A percentile compares a stretch with the other conserved stretches of the same genome.
Conservation (phyloP, 2,888 invertebrate genomes). For the Drosophila robusta region DNA sequence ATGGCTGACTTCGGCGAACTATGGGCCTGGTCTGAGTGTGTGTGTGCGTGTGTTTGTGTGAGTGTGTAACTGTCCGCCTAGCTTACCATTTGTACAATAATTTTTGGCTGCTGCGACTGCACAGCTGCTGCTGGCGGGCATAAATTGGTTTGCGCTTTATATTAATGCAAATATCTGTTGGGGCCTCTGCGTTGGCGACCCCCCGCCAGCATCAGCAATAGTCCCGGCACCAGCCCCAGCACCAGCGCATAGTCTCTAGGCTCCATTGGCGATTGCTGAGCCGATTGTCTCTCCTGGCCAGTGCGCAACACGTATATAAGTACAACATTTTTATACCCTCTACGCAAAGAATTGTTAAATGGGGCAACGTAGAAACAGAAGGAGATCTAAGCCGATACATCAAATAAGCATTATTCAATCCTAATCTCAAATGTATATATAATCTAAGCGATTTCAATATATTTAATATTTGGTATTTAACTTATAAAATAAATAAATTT, state of each 20-base stretch:
- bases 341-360: background rate
- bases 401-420: too few species aligned
- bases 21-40: background rate
- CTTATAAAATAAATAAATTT: too few species aligned
- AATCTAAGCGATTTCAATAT: too few species aligned
- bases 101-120: constrained; percentile 34
- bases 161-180: constrained; percentile 80
- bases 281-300: constrained; percentile 56
- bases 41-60: constrained; percentile 5
- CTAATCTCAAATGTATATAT: too few species aligned
- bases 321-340: constrained; percentile 40
- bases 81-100: constrained; percentile 39
- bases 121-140: constrained; percentile 69
- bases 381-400: background rate
- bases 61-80: constrained; percentile 26
- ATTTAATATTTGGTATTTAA: too few species aligned
- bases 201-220: constrained; percentile 51
- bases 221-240: constrained; percentile 5
- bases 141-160: constrained; percentile 78
- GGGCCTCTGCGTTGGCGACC: constrained; percentile 72
- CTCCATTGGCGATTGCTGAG: constrained; percentile 48
- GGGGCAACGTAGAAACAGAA: background rate
- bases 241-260: constrained; percentile 4
- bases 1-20: constrained; percentile 17
- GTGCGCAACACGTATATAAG: constrained; percentile 33